These are phyloP conservation scores for Mionectes olivaceus DNA, from an alignment of 2,797 vertebrate species.

Conservation along the genomic window DNA sequence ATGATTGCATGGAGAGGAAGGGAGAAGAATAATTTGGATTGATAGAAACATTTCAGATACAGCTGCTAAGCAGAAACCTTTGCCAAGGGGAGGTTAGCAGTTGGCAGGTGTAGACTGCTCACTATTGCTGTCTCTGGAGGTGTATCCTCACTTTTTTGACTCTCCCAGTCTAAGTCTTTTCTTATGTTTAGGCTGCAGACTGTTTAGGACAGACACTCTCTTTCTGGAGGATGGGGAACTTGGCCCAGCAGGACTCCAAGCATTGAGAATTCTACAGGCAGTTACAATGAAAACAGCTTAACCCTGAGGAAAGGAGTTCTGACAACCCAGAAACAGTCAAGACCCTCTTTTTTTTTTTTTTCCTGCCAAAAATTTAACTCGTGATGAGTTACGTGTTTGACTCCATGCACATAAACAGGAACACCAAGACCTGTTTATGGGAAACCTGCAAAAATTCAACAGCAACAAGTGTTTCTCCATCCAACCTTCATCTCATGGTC, in stretches of 20 bases:
- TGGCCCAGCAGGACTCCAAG: rapidly evolving
- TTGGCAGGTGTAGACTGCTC: not conserved
- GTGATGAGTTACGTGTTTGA: not conserved
- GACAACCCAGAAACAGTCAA: not conserved
- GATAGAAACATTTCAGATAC: not conserved
- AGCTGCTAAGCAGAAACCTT: not conserved
- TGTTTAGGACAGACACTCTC: not conserved
- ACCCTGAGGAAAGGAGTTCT: not conserved
- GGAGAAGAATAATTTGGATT: not conserved
- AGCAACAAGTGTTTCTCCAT: not conserved
- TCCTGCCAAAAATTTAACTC: not conserved
- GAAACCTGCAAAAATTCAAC: not conserved
- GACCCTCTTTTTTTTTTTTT: not conserved
- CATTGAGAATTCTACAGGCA: not conserved
- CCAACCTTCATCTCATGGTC: not conserved
- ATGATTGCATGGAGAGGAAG: not conserved
- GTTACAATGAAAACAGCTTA: not conserved
- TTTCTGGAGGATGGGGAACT: not conserved
- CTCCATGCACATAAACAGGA: not conserved
- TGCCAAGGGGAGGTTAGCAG: not conserved
- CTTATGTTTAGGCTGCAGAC: not conserved
- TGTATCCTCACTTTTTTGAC: not conserved
- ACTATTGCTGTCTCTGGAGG: not conserved
- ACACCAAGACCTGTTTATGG: not conserved
- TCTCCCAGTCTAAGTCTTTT: not conserved